Percentiles rank a stretch among this genome's conserved stretches.
Evolutionary conservation across 1,140 invertebrate genomes (phyloP).

Genomic region (Aphidius ervi): DNA sequence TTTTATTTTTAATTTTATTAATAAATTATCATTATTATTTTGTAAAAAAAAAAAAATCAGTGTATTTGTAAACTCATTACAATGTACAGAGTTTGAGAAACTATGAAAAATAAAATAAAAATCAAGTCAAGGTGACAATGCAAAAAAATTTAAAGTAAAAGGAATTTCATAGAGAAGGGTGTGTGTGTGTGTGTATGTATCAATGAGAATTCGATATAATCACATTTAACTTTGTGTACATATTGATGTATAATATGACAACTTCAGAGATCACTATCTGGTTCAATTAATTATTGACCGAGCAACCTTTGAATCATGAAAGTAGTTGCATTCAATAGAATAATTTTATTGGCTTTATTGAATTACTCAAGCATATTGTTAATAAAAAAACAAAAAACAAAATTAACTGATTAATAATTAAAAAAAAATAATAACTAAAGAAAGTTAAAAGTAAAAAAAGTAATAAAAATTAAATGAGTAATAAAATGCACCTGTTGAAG

Average conservation of each 20-base stretch:
- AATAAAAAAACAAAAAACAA: too few species aligned
- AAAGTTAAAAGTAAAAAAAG: too few species aligned
- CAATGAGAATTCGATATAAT: too few species aligned
- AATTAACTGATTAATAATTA: too few species aligned
- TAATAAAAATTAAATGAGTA: too few species aligned
- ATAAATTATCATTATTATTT: constrained; percentile 4
- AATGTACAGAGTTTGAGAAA: background rate
- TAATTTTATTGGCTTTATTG: too few species aligned
- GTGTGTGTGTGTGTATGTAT: background rate
- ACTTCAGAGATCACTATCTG: constrained; percentile 7
- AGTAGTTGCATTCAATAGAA: background rate
- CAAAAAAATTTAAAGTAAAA: background rate
- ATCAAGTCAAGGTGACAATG: background rate
- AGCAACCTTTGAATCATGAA: background rate
- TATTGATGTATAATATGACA: background rate
- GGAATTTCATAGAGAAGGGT: background rate
- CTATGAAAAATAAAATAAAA: background rate
- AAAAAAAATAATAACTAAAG: too few species aligned
- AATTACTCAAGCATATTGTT: too few species aligned
- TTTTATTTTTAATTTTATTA: constrained; percentile 17
- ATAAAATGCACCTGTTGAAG: too few species aligned
- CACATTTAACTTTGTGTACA: too few species aligned
- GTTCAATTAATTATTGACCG: constrained; percentile 23
- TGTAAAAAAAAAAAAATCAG: background rate
- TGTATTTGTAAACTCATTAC: constrained; percentile 8